Evolutionary conservation across 2,797 vertebrate genomes (phyloP), one percentile per base, ranked within the genome.

Genomic region (Enteromius viviparus): DNA sequence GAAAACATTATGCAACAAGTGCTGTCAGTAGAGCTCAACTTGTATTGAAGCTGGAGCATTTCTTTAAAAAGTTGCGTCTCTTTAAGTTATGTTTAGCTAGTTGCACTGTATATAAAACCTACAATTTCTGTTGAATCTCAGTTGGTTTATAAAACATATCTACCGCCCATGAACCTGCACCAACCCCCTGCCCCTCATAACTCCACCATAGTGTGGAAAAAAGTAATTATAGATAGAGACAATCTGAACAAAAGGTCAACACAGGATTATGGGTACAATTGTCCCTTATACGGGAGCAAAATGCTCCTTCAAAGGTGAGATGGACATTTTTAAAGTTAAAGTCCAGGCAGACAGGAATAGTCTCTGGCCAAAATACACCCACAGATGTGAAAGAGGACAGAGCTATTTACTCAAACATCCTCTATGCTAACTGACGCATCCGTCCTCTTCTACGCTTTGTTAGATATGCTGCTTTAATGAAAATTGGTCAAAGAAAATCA

Each of bases 161-260:
- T 89, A 91, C 68, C 65, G 75, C 68, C 49, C 19, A 14, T 85
- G 87, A 89, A 90, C 89, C 89, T 2, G 15, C 62, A 89, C 37
- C 60, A 55, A 70, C 7, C 11, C 51, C 40, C 32, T 40, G 47
- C 19, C 53, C 21, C 29, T 37, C 11, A 62, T 91, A 91, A 89
- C 77, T 69, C 65, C 81, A 84, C 83, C 81, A 89, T 87, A 91
- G 49, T 80, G 85, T 87, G 91, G 90, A 89, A 93, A 92, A 83
- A 93, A 93, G 90, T 91, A 93, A 94, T 95, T 94, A 94, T 92
- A 93, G 91, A 91, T 90, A 91, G 89, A 89, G 89, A 92, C 89
- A 91, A 92, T 89, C 83, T 89, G 90, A 94, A 91, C 91, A 87
- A 92, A 82, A 91, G 86, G 85, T 88, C 87, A 87, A 77, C 66